A percentile compares a stretch with the other conserved stretches of the same genome.
These are phyloP conservation scores for Drusus annulatus DNA, from an alignment of 1,140 invertebrate species.

Conservation along the genomic window DNA sequence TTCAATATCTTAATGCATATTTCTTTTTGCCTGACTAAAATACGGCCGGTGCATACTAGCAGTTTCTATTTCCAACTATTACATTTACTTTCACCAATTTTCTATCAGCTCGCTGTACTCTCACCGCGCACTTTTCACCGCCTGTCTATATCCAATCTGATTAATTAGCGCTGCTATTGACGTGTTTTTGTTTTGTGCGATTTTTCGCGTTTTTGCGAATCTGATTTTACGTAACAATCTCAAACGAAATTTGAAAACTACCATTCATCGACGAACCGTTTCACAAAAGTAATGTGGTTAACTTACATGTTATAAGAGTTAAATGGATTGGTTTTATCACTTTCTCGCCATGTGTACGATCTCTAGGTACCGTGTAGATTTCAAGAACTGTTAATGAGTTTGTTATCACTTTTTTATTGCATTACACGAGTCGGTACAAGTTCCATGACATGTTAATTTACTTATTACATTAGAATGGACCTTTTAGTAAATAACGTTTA, in stretches of 20 bases:
- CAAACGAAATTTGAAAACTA: neutral
- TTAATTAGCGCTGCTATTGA: conserved; percentile 11
- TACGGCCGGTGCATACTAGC: conserved; percentile 18
- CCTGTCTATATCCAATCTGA: conserved; percentile 6
- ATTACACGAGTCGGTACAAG: no score
- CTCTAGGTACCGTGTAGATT: no score
- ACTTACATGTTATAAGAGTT: no score
- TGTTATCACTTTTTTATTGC: no score
- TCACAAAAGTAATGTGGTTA: no score
- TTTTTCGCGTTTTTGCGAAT: conserved; percentile 24
- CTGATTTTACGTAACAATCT: neutral
- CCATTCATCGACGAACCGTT: no score
- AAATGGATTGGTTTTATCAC: no score
- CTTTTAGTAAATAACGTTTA: no score
- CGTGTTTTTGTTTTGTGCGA: neutral
- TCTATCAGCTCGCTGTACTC: conserved; percentile 31
- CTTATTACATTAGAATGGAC: no score
- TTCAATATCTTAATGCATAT: conserved; percentile 31
- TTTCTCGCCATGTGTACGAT: no score
- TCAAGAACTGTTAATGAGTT: no score
- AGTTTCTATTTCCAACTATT: conserved; percentile 36
- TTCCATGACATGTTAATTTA: no score
- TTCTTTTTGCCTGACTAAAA: conserved; percentile 41
- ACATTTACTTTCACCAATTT: conserved; percentile 43
- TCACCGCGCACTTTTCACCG: conserved; percentile 24